Evolutionary conservation across 2,113 vertebrate species (phyloP).

Genomic region (Corvus hawaiiensis): DNA sequence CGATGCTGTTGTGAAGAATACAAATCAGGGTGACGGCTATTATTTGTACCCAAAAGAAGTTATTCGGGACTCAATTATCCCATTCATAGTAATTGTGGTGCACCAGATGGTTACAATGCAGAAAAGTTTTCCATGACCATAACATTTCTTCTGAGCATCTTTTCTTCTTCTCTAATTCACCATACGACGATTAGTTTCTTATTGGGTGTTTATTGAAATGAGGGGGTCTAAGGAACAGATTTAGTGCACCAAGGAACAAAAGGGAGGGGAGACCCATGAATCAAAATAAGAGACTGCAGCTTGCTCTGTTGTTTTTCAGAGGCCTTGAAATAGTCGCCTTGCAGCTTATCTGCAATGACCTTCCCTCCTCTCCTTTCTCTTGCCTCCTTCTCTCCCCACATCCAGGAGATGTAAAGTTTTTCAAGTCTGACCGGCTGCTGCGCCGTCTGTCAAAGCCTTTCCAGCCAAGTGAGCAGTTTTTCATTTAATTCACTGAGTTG

Average conservation of each 20-base stretch:
- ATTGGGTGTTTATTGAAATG: conserved; percentile 79
- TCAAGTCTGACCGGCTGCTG: conserved; percentile 69
- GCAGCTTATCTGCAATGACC: conserved; percentile 53
- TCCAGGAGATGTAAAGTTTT: conserved; percentile 66
- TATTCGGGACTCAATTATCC: conserved; percentile 88
- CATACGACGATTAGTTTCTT: conserved; percentile 84
- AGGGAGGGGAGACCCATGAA: conserved; percentile 58
- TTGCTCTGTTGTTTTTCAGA: conserved; percentile 57
- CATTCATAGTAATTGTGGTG: conserved; percentile 70
- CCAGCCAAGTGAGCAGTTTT: conserved; percentile 80
- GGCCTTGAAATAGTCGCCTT: conserved; percentile 49
- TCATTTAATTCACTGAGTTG: conserved; percentile 68
- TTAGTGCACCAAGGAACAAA: conserved; percentile 71
- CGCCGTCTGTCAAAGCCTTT: conserved; percentile 78
- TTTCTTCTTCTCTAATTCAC: conserved; percentile 86
- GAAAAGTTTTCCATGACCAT: conserved; percentile 77
- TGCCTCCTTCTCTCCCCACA: conserved; percentile 5
- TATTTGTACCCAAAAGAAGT: conserved; percentile 82
- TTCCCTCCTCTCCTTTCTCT: conserved; percentile 33
- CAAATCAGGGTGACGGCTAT: conserved; percentile 80
- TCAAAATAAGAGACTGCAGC: conserved; percentile 67
- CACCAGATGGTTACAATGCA: conserved; percentile 92
- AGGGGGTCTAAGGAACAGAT: conserved; percentile 64
- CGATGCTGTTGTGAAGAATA: conserved; percentile 77
- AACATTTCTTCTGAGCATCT: conserved; percentile 74